Percentiles rank a stretch among this genome's conserved stretches.
phyloP scores from a whole-genome alignment of 2,888 invertebrate species.

The Hemithea aestivaria region DNA sequence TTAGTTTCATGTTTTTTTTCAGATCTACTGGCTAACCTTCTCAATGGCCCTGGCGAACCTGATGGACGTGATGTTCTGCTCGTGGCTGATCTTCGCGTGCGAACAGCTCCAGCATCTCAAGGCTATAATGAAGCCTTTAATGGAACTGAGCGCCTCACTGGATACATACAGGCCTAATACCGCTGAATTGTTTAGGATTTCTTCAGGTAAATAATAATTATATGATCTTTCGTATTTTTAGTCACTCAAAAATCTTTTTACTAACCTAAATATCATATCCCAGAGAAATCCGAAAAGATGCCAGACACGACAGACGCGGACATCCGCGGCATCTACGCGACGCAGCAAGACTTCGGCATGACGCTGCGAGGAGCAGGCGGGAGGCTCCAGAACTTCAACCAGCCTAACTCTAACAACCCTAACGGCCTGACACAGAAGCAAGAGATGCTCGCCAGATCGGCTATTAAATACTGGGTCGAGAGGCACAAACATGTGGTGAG shows the following conservation, averaged over 20 bases:
- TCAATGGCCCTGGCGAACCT: conserved; percentile 80
- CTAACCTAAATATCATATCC: not conserved
- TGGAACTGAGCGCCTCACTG: conserved; percentile 90
- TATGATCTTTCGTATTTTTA: too few relatives aligned
- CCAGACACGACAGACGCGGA: conserved; percentile 81
- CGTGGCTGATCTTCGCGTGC: conserved; percentile 91
- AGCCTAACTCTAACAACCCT: conserved; percentile 79
- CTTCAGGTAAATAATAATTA: conserved; percentile 59
- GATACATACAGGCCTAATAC: conserved; percentile 87
- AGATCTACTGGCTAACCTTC: conserved; percentile 84
- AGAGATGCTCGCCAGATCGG: conserved; percentile 90
- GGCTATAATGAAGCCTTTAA: conserved; percentile 91
- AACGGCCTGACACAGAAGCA: conserved; percentile 90
- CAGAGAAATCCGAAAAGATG: conserved; percentile 66
- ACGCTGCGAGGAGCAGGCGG: conserved; percentile 84
- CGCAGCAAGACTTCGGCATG: conserved; percentile 88
- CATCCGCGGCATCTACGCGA: conserved; percentile 86
- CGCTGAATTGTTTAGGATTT: conserved; percentile 83
- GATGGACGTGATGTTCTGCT: conserved; percentile 89
- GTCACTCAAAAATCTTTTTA: not conserved
- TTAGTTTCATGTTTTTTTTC: conserved; percentile 3
- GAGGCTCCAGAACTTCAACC: conserved; percentile 81
- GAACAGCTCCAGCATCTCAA: conserved; percentile 92
- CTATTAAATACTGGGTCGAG: conserved; percentile 94
- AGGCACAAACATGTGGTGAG: conserved; percentile 93